Evolutionary conservation across 1,140 invertebrate genomes (phyloP), one percentile per base, ranked within the genome.

Genomic region (Bombus waltoni): DNA sequence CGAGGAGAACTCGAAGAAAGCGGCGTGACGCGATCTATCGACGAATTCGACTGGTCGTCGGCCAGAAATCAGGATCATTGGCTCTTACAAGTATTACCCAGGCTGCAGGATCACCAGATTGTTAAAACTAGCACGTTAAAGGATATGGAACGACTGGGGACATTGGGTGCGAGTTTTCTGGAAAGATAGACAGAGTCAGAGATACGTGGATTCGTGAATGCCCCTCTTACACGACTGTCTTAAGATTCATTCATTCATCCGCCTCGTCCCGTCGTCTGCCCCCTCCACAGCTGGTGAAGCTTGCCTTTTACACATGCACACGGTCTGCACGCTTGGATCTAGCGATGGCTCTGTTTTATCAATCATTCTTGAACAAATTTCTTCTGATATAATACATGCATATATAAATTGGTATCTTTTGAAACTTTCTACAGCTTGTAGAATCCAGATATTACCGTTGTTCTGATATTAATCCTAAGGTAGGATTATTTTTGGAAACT

Each of bases 161-260:
- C 35, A 28, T 32, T 76, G 74, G 13, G 18, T 8, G 6, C 53
- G 35, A 38, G 74, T 25, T 59, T 76, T 76, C 74, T 76, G 18
- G 53, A 59, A 65, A 32, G 59, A 40, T 42, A 79, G 62, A 68
- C 9, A 68, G 42, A 66, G 42, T 66, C 32, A 68, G 42, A 42
- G 25, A 65, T 42, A 66, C 32, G 53, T 57, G 89, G 91, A 93
- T 93, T 93, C 89, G 91, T 93, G 92, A 92, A 94, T 93, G 88
- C 89, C 83, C 82, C 87, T 91, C 91, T 90, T 87, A 92, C 77
- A 59, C 93, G 92, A 94, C 93, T 94, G 93, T 93, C 93, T 93
- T 93, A 94, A 93, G 93, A 90, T 94, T 94, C 94, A 95, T 95
- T 95, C 94, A 95, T 95, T 94, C 94, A 94, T 95, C 92, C 89